Base-by-base conservation (phyloP, 1,140 invertebrate species). In the Conopomorpha cramerella region DNA sequence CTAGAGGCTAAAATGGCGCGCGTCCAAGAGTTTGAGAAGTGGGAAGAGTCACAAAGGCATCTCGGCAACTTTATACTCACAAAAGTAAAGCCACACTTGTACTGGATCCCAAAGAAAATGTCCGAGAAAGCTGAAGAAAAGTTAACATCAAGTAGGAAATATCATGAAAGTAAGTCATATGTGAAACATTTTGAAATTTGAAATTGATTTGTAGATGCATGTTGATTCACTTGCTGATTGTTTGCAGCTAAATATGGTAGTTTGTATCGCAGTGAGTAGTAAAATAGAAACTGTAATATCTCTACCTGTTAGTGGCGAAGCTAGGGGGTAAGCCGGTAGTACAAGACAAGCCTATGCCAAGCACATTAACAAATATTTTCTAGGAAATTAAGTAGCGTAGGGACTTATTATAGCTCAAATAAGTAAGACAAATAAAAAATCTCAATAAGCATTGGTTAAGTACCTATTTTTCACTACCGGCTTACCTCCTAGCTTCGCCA, bases 1-100 rank as follows among this genome's bases (percentile, higher is more conserved):
- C 77, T 98, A n/a, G 94, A 98, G 72, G 84, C 87, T 29, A 97
- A 98, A 78, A 89, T 97, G 82, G 85, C 85, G 8, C 81, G 93
- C 16, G 87, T 94, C 39, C 85, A 89, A 51, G 89, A 95, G 67
- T 93, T 93, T 66, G 87, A 95, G 48, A 83, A 85, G 36, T 97
- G 94, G 91, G 93, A 95, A 59, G 80, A 81, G 8, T 85, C 88
- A 28, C 90, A 93, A 38, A 83, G 84, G 45, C 84, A 85, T 18
- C 79, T 95, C 14, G 79, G 84, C 13, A 86, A 90, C 61, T 96
- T 93, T 55, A 96, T 98, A 48, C 82, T 87, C 59, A 96, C 95
- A 1, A 91, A 89, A 67, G 77, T 89, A 1, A 90, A 91, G 56
- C 95, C 95, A 16, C 81, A 86, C 30, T 83, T 98, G 36, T 96